Conservation (phyloP, 2,113 vertebrate genomes). For the Thalassoma bifasciatum region DNA sequence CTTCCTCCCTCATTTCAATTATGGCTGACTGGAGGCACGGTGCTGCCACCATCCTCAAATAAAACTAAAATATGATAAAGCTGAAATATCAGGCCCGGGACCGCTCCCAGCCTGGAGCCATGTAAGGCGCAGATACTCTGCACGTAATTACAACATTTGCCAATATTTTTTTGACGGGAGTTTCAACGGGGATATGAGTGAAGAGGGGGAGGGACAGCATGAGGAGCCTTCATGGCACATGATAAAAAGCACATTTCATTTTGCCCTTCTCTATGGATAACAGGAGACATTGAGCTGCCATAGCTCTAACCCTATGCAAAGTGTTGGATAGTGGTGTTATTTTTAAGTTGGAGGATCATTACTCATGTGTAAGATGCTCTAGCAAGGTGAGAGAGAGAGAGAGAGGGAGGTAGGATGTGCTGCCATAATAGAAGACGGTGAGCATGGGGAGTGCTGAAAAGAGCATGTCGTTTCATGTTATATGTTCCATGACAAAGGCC, state of each 20-base stretch:
- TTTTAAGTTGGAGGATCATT: conserved; percentile 66
- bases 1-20: conserved; percentile 79
- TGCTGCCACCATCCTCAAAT: conserved; percentile 74
- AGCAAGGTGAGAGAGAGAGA: conserved; percentile 32
- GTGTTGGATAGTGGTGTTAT: conserved; percentile 49
- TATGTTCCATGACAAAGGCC: not conserved
- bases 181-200: conserved; percentile 56
- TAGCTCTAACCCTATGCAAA: not conserved
- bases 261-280: conserved; percentile 54
- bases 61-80: conserved; percentile 81
- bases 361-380: conserved; percentile 61
- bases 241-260: conserved; percentile 78
- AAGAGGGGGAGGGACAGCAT: conserved; percentile 2
- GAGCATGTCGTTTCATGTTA: conserved; percentile 28
- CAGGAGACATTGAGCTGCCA: conserved; percentile 15
- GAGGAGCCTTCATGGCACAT: conserved; percentile 65
- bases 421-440: conserved; percentile 51
- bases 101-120: conserved; percentile 61
- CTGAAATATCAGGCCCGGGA: conserved; percentile 70
- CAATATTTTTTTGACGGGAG: conserved; percentile 73
- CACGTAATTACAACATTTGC: conserved; percentile 74
- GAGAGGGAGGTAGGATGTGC: too few species aligned
- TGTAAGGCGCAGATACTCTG: conserved; percentile 55
- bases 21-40: conserved; percentile 79
- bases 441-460: conserved; percentile 3